Base-by-base conservation (phyloP, 2,888 invertebrate species). In the Mystacides longicornis region DNA sequence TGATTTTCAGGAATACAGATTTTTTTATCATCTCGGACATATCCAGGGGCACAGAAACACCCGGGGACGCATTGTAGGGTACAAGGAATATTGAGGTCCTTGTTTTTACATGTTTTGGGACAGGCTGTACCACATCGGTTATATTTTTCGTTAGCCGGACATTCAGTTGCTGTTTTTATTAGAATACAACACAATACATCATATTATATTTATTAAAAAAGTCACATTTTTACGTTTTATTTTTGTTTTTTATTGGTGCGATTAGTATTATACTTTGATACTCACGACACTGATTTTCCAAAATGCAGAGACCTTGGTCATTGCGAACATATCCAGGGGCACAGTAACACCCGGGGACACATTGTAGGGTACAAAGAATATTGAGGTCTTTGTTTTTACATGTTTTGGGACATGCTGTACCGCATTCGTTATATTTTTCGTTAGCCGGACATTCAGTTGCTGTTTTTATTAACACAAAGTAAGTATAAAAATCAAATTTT, bases 301-400 rank as follows among this genome's bases (percentile, higher is more conserved):
- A n/a, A 7, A 46, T 46, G 23, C 56, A 56, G 19, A 21, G 21
- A 11, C n/a, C 21, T 19, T 56, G 23, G 5, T 48, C 33, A 31
- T 56, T 37, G 23, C 56, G 53, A 18, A 56, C 50, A 51, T 52
- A 58, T 47, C 58, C 58, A 18, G 37, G 23, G 14, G 46, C 54
- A n/a, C 58, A 58, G 48, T 56, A 58, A 31, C 58, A 58, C 5
- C 58, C 58, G 4, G 2, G 4, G 1, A 53, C 55, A n/a, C 57
- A 57, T 23, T 50, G 47, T 14, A 3, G 1, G 11, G 55, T 47
- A n/a, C 49, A 48, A 4, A 23, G 5, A 5, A 54, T 27, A 0
- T 14, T 5, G 18, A 23, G 22, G 23, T 53, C 49, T 42, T 31
- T 52, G 27, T 57, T 55, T 7, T 53, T 49, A 49, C 60, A 60